Conservation (phyloP, 2,888 invertebrate species). For the Fissipunctia ypsillon region DNA sequence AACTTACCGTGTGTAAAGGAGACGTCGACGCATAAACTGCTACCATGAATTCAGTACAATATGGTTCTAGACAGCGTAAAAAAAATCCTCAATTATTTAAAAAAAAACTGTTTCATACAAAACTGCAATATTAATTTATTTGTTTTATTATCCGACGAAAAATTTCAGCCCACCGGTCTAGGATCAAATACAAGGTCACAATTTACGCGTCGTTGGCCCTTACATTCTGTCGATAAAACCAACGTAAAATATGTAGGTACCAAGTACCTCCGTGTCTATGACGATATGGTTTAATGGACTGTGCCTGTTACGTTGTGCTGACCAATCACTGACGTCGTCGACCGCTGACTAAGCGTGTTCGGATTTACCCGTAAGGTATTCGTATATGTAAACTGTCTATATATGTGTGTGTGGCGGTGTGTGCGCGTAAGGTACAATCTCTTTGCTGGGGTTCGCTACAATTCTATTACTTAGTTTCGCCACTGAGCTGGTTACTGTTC, state of each 20-base stretch:
- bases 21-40: background rate
- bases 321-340: slow-evolving; percentile 39
- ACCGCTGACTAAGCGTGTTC: slow-evolving; percentile 60
- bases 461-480: slow-evolving; percentile 21
- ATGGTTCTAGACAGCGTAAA: background rate
- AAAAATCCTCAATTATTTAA: background rate
- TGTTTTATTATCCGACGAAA: no score
- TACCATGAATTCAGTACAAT: background rate
- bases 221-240: slow-evolving; percentile 1
- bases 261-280: slow-evolving; percentile 40
- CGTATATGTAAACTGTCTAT: slow-evolving; percentile 16
- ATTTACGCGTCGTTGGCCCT: no score
- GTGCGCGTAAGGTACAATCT: slow-evolving; percentile 16
- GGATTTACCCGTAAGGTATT: slow-evolving; percentile 51
- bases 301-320: slow-evolving; percentile 58
- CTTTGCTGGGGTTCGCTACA: slow-evolving; percentile 28
- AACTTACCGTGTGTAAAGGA: background rate
- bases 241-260: slow-evolving; percentile 12
- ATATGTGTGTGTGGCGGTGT: background rate
- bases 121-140: background rate
- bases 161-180: background rate
- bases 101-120: background rate
- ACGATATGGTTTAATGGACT: slow-evolving; percentile 65
- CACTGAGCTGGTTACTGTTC: background rate
- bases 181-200: background rate